A percentile compares a stretch with the other conserved stretches of the same genome.
These are phyloP conservation scores for Galago senegalensis DNA, from an alignment of 2,797 vertebrate species.

Conservation along the genomic window DNA sequence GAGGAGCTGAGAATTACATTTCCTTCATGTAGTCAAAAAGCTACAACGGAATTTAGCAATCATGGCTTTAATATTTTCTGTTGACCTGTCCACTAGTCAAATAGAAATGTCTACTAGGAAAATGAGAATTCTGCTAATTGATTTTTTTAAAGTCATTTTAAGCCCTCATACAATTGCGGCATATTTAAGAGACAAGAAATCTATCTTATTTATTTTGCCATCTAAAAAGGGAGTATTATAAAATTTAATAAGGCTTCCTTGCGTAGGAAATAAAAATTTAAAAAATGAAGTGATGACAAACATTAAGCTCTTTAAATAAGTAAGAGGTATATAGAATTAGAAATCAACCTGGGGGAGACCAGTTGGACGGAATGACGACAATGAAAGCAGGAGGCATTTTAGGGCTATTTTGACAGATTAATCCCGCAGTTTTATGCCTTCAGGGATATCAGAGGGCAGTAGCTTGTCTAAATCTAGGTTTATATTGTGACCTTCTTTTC, in stretches of 20 bases:
- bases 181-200: conserved; percentile 50
- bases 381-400: conserved; percentile 49
- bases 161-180: conserved; percentile 47
- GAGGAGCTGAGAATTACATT: not conserved
- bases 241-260: conserved; percentile 75
- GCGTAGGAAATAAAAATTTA: conserved; percentile 73
- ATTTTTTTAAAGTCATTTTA: conserved; percentile 64
- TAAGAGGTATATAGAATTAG: conserved; percentile 69
- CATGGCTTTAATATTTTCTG: conserved; percentile 52
- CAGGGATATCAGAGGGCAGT: not conserved
- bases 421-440: conserved; percentile 57
- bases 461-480: conserved; percentile 41
- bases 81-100: conserved; percentile 39
- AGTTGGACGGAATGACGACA: conserved; percentile 62
- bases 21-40: conserved; percentile 15
- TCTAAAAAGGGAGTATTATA: conserved; percentile 62
- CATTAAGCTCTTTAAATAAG: conserved; percentile 77
- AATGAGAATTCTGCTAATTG: conserved; percentile 40
- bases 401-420: conserved; percentile 67
- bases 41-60: conserved; percentile 5
- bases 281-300: conserved; percentile 76
- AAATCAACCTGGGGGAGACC: conserved; percentile 30
- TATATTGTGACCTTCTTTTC: conserved; percentile 43
- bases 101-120: conserved; percentile 11
- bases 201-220: conserved; percentile 69